Conservation (phyloP, 1,140 invertebrate species). For the Anoplophora glabripennis region DNA sequence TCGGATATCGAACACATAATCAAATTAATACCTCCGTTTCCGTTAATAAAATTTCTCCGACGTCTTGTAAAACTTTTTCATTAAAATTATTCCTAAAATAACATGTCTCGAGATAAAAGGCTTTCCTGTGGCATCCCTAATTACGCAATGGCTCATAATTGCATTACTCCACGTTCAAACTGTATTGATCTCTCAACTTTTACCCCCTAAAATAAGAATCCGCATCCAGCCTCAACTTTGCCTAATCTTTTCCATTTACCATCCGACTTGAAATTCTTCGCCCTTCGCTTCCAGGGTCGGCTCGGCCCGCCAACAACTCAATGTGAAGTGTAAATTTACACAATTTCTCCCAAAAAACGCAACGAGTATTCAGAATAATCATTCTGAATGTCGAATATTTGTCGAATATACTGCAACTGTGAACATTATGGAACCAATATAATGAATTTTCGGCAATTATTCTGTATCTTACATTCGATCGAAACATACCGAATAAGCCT, state of each 20-base stretch:
- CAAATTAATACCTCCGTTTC: constrained; percentile 28
- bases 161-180: constrained; percentile 37
- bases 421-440: no score
- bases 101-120: constrained; percentile 38
- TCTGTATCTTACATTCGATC: no score
- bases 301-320: background rate
- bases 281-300: constrained; percentile 16
- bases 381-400: no score
- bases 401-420: no score
- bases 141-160: constrained; percentile 42
- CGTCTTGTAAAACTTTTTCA: constrained; percentile 34
- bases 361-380: no score
- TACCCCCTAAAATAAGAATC: constrained; percentile 37
- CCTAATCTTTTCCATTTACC: constrained; percentile 39
- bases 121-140: constrained; percentile 32
- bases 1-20: constrained; percentile 27
- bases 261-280: constrained; percentile 31
- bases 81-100: constrained; percentile 40
- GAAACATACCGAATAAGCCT: no score
- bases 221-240: constrained; percentile 36
- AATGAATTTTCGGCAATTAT: no score
- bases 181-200: constrained; percentile 39
- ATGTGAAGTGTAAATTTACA: no score
- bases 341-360: no score
- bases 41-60: constrained; percentile 32